Conservation (phyloP, 2,113 vertebrate genomes). For the Oxygymnocypris stewartii region DNA sequence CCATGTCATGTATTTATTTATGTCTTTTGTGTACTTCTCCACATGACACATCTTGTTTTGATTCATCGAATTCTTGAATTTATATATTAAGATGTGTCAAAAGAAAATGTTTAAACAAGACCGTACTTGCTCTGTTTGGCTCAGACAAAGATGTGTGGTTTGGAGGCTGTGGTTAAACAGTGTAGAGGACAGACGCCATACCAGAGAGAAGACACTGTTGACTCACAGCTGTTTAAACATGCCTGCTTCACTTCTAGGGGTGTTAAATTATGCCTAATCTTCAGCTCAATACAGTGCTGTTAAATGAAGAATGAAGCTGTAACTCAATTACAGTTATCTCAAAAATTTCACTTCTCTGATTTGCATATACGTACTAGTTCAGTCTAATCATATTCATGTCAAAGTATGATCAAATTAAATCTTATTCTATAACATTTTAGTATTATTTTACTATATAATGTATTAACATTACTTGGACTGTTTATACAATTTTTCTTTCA, state of each 20-base stretch:
- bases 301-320: neutral
- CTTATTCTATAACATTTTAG: neutral
- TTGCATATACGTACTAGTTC: neutral
- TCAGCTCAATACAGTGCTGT: neutral
- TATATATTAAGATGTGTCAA: slow-evolving; percentile 29
- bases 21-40: too few relatives aligned
- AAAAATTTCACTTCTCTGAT: neutral
- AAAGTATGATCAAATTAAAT: neutral
- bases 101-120: slow-evolving; percentile 29
- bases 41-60: too few relatives aligned
- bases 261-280: slow-evolving; percentile 33
- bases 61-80: neutral
- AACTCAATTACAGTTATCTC: neutral
- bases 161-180: slow-evolving; percentile 45
- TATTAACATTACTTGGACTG: neutral
- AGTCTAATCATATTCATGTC: neutral
- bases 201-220: slow-evolving; percentile 52
- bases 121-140: slow-evolving; percentile 19
- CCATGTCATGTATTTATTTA: too few relatives aligned
- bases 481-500: neutral
- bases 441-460: neutral
- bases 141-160: slow-evolving; percentile 38
- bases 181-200: slow-evolving; percentile 40
- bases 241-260: slow-evolving; percentile 41
- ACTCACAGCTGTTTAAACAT: slow-evolving; percentile 69